Evolutionary conservation across 2,113 vertebrate genomes (phyloP).

Genomic region (Lontra canadensis): DNA sequence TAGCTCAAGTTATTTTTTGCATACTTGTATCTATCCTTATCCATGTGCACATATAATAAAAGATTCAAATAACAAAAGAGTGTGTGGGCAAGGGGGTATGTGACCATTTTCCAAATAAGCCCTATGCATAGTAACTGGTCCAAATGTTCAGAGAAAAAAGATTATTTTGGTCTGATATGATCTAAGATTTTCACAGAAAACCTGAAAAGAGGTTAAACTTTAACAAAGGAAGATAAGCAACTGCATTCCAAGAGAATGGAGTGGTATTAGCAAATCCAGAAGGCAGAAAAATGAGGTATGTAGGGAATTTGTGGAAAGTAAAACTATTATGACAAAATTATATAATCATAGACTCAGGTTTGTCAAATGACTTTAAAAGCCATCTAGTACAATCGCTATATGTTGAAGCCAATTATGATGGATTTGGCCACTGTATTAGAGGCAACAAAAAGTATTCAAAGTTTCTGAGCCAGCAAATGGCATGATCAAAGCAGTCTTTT

Average conservation of each 20-base stretch:
- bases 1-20: not conserved
- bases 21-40: not conserved
- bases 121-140: not conserved
- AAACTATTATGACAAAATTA: not conserved
- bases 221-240: conserved; percentile 6
- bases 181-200: conserved; percentile 35
- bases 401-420: not conserved
- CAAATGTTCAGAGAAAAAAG: not conserved
- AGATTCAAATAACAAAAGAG: not conserved
- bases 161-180: not conserved
- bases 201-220: not conserved
- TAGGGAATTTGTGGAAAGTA: not conserved
- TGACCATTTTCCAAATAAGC: not conserved
- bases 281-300: not conserved
- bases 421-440: not conserved
- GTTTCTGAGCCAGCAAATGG: conserved; percentile 26
- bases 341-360: not conserved
- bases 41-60: not conserved
- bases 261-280: not conserved
- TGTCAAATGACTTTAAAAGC: not conserved
- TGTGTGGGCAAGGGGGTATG: not conserved
- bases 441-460: not conserved
- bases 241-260: not conserved
- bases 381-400: not conserved
- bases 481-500: not conserved